Evolutionary conservation across 2,888 invertebrate species (phyloP).

Genomic region (Microchrysa polita): DNA sequence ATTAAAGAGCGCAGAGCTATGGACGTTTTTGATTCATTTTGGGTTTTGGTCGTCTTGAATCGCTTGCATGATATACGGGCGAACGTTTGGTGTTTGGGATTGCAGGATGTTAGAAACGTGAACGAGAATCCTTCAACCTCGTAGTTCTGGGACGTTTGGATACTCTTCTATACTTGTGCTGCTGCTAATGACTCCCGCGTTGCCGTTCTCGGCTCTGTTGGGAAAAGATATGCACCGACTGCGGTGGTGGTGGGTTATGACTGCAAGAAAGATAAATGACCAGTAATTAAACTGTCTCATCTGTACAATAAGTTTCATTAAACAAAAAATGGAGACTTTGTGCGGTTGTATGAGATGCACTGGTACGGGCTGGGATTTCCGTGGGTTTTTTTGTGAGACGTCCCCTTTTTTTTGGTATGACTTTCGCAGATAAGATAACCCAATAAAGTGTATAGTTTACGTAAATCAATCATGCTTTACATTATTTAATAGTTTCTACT

Average conservation of each 20-base stretch:
- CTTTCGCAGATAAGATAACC: background rate
- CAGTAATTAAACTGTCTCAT: slow-evolving; percentile 54
- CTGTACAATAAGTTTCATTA: slow-evolving; percentile 18
- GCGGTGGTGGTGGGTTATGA: slow-evolving; percentile 1
- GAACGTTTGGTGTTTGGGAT: too few relatives aligned
- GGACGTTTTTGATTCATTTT: background rate
- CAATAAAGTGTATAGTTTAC: slow-evolving; percentile 5
- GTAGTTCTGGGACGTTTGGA: too few relatives aligned
- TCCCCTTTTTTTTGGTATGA: background rate
- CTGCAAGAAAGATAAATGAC: slow-evolving; percentile 53
- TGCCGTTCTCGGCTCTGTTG: too few relatives aligned
- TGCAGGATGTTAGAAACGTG: too few relatives aligned
- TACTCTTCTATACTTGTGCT: too few relatives aligned
- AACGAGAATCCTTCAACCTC: too few relatives aligned
- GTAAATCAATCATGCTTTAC: slow-evolving; percentile 8
- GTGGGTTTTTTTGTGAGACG: background rate
- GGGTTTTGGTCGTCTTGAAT: too few relatives aligned
- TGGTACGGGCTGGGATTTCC: background rate
- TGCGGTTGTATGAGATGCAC: background rate
- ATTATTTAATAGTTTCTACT: slow-evolving; percentile 11
- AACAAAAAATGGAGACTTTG: background rate
- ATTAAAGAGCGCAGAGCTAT: background rate
- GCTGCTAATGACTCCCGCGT: too few relatives aligned
- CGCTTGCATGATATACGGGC: too few relatives aligned
- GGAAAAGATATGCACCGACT: background rate